phyloP scores from a whole-genome alignment of 2,797 vertebrate species.

The Remorina albescens region DNA sequence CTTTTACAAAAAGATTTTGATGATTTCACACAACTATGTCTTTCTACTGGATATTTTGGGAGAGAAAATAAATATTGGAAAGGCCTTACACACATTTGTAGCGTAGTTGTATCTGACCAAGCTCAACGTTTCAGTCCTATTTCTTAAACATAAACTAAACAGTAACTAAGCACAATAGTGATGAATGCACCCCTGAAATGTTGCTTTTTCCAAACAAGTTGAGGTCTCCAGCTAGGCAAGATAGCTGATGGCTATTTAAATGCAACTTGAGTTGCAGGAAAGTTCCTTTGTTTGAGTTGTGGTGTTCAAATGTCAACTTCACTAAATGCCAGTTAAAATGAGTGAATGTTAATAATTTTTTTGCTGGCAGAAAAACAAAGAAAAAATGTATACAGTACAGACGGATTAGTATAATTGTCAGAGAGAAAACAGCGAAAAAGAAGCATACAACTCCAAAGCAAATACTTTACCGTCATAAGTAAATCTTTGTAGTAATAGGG shows the following conservation, averaged over 20 bases:
- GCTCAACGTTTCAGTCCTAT: neutral
- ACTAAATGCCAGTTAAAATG: neutral
- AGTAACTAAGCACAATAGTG: neutral
- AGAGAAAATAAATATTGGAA: neutral
- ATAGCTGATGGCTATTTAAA: neutral
- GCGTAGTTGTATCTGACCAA: neutral
- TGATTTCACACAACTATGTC: neutral
- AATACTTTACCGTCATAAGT: no score
- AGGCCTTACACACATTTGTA: neutral
- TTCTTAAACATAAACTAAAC: neutral
- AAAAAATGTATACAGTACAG: no score
- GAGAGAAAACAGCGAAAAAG: no score
- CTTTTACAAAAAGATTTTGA: slow-evolving; percentile 10
- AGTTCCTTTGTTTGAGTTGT: slow-evolving; percentile 11
- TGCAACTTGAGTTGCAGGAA: slow-evolving; percentile 1
- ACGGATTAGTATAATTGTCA: no score
- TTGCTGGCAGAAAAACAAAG: no score
- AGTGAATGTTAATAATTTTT: no score
- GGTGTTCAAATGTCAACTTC: slow-evolving; percentile 8
- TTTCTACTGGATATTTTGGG: neutral
- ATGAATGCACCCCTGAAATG: neutral
- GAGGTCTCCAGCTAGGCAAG: neutral
- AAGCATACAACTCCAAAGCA: no score
- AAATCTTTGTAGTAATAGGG: no score
- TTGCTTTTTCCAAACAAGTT: neutral